A percentile compares a stretch with the other conserved stretches of the same genome.
Conservation (phyloP, 2,888 invertebrate species). For the Rhimphoctona megacephalus region DNA sequence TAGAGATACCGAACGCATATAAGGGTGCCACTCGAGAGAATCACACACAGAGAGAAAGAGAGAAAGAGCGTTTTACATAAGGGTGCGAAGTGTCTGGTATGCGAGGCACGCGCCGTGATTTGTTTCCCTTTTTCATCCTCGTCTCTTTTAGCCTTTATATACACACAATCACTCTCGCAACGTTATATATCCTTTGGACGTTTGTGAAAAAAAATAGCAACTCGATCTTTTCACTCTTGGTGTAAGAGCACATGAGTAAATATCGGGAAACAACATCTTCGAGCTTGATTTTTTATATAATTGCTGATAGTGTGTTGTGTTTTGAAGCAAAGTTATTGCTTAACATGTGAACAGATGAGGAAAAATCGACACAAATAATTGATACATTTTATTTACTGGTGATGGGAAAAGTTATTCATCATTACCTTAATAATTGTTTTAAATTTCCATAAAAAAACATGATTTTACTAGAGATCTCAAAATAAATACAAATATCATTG, state of each 20-base stretch:
- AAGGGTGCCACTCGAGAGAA: slow-evolving; percentile 78
- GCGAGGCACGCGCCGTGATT: slow-evolving; percentile 83
- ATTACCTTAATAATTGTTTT: not conserved
- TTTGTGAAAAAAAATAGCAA: slow-evolving; percentile 54
- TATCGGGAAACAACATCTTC: not conserved
- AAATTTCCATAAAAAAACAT: not conserved
- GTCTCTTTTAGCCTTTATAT: slow-evolving; percentile 53
- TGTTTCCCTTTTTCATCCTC: slow-evolving; percentile 78
- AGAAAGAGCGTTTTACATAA: slow-evolving; percentile 79
- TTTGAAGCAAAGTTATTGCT: not conserved
- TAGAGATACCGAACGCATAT: slow-evolving; percentile 55
- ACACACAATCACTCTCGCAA: slow-evolving; percentile 26
- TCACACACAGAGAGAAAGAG: slow-evolving; percentile 22
- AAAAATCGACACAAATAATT: not conserved
- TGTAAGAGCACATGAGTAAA: not conserved
- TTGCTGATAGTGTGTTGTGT: not conserved
- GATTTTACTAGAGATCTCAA: too few relatives aligned
- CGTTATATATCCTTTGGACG: slow-evolving; percentile 37
- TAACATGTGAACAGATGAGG: not conserved
- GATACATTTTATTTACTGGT: not conserved
- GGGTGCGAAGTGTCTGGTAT: slow-evolving; percentile 83
- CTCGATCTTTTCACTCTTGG: slow-evolving; percentile 24
- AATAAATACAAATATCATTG: too few relatives aligned
- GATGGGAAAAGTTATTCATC: not conserved
- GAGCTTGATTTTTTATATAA: not conserved